Percentiles rank a stretch among this genome's conserved stretches.
Evolutionary conservation across 2,888 invertebrate genomes (phyloP).

Genomic region (Fragum whitleyi): DNA sequence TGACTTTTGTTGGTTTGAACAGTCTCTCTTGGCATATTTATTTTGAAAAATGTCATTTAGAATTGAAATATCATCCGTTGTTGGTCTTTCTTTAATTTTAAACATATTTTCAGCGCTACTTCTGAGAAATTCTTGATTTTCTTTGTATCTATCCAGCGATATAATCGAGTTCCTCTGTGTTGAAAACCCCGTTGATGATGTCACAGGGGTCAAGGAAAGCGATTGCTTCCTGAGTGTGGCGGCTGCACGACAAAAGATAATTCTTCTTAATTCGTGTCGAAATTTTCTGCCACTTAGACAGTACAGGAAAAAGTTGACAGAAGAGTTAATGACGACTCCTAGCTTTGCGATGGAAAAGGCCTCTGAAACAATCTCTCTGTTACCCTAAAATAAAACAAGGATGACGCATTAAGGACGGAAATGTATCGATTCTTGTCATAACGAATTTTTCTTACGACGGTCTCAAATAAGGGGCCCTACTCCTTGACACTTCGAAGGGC

Average conservation of each 20-base stretch:
- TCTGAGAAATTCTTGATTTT: background rate
- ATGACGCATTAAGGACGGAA: too few relatives aligned
- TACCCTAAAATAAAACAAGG: conserved; percentile 63
- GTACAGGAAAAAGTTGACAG: conserved; percentile 78
- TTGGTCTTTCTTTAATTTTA: background rate
- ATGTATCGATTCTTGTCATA: background rate
- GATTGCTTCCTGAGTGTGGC: background rate
- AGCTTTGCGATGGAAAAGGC: conserved; percentile 72
- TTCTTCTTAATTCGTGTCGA: conserved; percentile 65
- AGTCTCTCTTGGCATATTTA: background rate
- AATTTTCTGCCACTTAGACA: conserved; percentile 73
- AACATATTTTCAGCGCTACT: background rate
- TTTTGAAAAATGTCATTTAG: background rate
- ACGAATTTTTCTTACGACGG: background rate
- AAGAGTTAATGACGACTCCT: conserved; percentile 78
- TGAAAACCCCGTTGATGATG: background rate
- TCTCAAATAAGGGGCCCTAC: background rate
- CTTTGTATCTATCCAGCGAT: background rate
- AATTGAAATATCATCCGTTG: background rate
- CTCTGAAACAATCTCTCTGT: conserved; percentile 65
- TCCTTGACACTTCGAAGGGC: background rate
- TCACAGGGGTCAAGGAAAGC: background rate
- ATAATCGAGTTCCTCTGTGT: background rate
- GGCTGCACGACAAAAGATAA: background rate
- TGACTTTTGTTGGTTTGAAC: background rate